Base-by-base conservation (phyloP, 2,888 invertebrate species). In the Tetramorium bicarinatum region DNA sequence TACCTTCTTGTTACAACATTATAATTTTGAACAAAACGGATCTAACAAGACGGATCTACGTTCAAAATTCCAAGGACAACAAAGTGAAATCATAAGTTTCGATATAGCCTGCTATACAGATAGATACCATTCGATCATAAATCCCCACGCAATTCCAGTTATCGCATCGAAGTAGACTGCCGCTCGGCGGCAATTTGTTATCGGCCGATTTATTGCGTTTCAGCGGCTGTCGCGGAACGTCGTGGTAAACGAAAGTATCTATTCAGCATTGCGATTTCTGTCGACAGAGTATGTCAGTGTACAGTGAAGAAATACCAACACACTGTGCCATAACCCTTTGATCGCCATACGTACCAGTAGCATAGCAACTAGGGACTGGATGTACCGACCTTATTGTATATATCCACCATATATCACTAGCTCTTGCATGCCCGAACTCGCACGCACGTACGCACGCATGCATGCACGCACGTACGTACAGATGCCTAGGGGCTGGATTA, bases 351-450 rank as follows among this genome's bases (percentile, higher is more conserved):
- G 44, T 67, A 34, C 86, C 85, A 62, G 88, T 85, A 90, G 85
- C 90, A 56, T 56, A 67, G 85, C 44, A 81, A 84, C 87, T 75
- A 85, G 59, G 61, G 71, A 83, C 79, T 81, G 84, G 62, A 81
- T 64, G 59, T 76, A 85, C 71, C 86, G 77, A 83, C 62, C 85
- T 84, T 85, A 47, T 71, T 79, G 47, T 71, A 81, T 59, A 84
- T 79, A 81, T 82, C 59, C 83, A 76, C 61, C 61, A 76, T 87
- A 85, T 80, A 89, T 90, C 88, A 82, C 84, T 59, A 61, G 34
- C 72, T 44, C 74, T 91, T 84, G 87, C 87, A 86, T 91, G 91
- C 83, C 81, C 83, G 69, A 84, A 82, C 87, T 85, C 79, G 86
- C 84, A 85, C 83, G 72, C 80, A 79, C 72, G 75, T 80, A 74